Evolutionary conservation across 2,797 vertebrate species (phyloP).

Genomic region (Catamblyrhynchus diadema): DNA sequence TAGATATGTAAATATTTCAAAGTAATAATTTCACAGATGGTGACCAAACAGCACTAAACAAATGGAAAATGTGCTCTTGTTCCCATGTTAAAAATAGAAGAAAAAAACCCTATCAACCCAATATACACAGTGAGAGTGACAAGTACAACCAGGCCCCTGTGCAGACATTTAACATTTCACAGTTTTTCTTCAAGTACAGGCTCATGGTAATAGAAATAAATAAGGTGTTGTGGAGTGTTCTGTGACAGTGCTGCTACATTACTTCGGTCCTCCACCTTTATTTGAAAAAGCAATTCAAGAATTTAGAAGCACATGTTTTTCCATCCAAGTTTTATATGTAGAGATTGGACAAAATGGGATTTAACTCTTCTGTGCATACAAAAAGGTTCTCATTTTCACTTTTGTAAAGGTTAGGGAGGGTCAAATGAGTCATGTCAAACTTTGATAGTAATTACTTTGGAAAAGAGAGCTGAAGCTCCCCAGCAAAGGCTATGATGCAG

Average conservation of each 20-base stretch:
- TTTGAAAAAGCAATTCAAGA: not conserved
- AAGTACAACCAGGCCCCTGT: not conserved
- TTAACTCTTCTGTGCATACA: not conserved
- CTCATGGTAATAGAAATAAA: not conserved
- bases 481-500: not conserved
- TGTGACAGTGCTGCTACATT: not conserved
- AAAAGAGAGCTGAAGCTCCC: not conserved
- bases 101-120: not conserved
- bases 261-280: not conserved
- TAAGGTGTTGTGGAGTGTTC: not conserved
- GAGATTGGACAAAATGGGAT: not conserved
- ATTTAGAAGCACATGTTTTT: not conserved
- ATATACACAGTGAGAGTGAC: not conserved
- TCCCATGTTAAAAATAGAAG: not conserved
- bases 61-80: not conserved
- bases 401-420: not conserved
- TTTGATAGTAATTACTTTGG: not conserved
- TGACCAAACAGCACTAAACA: not conserved
- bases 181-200: constrained; percentile 27
- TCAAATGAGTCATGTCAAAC: not conserved
- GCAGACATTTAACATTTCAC: constrained; percentile 6
- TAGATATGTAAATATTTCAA: constrained; percentile 29
- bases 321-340: not conserved
- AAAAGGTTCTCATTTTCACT: not conserved
- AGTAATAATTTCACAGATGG: constrained; percentile 53